A percentile compares a stretch with the other conserved stretches of the same genome.
Evolutionary conservation across 2,797 vertebrate species (phyloP).

Genomic region (Petrocephalus sullivani): DNA sequence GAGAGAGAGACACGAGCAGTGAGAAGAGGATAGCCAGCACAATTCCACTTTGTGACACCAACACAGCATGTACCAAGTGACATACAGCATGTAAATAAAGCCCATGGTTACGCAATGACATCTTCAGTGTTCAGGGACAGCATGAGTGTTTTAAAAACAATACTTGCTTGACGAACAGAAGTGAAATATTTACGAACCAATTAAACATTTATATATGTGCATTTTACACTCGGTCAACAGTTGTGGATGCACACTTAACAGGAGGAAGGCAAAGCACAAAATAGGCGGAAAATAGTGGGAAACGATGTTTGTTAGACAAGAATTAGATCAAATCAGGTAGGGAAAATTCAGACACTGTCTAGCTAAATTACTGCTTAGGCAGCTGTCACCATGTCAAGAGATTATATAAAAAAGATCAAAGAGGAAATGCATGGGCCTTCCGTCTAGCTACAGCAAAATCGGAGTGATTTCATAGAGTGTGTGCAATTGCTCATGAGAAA

Average conservation of each 20-base stretch:
- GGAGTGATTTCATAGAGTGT: background rate
- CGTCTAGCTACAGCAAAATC: background rate
- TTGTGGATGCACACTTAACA: background rate
- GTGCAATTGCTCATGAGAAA: background rate
- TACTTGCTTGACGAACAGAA: background rate
- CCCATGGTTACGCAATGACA: background rate
- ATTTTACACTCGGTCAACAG: background rate
- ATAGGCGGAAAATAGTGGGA: background rate
- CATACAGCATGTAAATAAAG: background rate
- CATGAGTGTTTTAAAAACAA: background rate
- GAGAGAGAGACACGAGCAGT: background rate
- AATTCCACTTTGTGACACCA: background rate
- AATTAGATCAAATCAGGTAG: background rate
- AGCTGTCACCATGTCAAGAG: background rate
- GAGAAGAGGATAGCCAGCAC: background rate
- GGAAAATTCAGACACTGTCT: background rate
- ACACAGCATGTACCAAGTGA: background rate
- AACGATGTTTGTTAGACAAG: background rate
- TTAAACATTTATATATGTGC: background rate
- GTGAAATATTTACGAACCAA: background rate
- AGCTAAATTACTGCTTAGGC: background rate
- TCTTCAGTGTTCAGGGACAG: background rate
- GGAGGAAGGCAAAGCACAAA: background rate
- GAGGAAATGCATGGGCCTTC: background rate
- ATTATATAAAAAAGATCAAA: background rate